Conservation (phyloP, 2,113 vertebrate species). For the Bujurquina vittata region DNA sequence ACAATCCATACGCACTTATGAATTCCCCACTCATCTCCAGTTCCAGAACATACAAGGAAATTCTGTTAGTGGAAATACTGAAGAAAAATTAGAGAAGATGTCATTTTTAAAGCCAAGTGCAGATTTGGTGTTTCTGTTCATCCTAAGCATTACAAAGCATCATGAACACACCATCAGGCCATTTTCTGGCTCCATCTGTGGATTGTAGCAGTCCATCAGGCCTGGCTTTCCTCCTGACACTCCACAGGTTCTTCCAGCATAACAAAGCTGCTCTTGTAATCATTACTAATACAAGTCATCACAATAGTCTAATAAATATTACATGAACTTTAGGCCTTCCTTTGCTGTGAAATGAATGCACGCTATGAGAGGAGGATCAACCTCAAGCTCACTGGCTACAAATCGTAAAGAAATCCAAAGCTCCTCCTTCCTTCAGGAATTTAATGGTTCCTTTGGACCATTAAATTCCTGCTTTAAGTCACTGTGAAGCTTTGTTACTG, state of each 20-base stretch:
- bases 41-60: neutral
- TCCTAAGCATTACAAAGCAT: neutral
- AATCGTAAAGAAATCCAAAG: slow-evolving; percentile 26
- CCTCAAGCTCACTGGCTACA: slow-evolving; percentile 12
- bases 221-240: slow-evolving; percentile 15
- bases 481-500: slow-evolving; percentile 23
- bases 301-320: slow-evolving; percentile 23
- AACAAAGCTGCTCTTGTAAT: slow-evolving; percentile 22
- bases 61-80: neutral
- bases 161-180: neutral
- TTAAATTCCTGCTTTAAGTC: slow-evolving; percentile 3
- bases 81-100: neutral
- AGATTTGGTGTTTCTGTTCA: neutral
- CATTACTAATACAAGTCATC: slow-evolving; percentile 4
- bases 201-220: neutral
- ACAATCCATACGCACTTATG: neutral
- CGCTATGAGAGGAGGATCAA: slow-evolving; percentile 5
- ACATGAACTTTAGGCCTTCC: slow-evolving; percentile 14
- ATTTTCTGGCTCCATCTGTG: neutral
- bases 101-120: neutral
- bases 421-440: too few relatives aligned
- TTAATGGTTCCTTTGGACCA: neutral
- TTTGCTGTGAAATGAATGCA: neutral
- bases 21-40: slow-evolving; percentile 24
- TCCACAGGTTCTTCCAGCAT: neutral